Percentiles rank a stretch among this genome's conserved stretches.
phyloP scores from a whole-genome alignment of 1,140 invertebrate genomes.

The Propsilocerus akamusi region DNA sequence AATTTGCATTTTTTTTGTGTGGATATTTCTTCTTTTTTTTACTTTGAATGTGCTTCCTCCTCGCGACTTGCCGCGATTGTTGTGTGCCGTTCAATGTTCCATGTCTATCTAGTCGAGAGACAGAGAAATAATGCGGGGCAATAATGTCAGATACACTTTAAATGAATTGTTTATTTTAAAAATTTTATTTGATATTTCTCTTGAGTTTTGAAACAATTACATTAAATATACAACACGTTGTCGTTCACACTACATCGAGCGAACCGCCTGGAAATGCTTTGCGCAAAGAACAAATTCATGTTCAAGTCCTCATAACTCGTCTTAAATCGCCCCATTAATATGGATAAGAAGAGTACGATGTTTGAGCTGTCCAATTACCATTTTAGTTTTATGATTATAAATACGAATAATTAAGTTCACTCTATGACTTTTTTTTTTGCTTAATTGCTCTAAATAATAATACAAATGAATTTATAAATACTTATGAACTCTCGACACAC shows the following conservation, averaged over 20 bases:
- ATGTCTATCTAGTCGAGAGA: conserved; percentile 4
- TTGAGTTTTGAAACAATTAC: too few species aligned
- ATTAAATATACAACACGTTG: conserved; percentile 1
- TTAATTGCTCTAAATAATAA: too few species aligned
- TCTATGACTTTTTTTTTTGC: too few species aligned
- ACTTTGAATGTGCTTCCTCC: not conserved
- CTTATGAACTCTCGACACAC: too few species aligned
- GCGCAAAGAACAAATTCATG: not conserved
- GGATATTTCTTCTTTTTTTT: not conserved
- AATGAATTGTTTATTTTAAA: not conserved
- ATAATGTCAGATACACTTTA: not conserved
- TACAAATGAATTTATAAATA: too few species aligned
- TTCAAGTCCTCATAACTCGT: not conserved
- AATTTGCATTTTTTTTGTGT: conserved; percentile 4
- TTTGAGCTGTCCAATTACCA: not conserved
- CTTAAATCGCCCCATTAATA: too few species aligned
- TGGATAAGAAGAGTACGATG: not conserved
- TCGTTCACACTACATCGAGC: conserved; percentile 1
- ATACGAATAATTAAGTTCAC: not conserved
- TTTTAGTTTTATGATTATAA: not conserved
- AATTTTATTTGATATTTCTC: too few species aligned
- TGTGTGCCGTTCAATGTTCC: not conserved
- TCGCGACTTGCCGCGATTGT: not conserved
- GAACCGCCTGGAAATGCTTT: not conserved
- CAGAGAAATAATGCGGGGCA: conserved; percentile 1